phyloP scores from a whole-genome alignment of 2,113 vertebrate species.

The Gadus macrocephalus region DNA sequence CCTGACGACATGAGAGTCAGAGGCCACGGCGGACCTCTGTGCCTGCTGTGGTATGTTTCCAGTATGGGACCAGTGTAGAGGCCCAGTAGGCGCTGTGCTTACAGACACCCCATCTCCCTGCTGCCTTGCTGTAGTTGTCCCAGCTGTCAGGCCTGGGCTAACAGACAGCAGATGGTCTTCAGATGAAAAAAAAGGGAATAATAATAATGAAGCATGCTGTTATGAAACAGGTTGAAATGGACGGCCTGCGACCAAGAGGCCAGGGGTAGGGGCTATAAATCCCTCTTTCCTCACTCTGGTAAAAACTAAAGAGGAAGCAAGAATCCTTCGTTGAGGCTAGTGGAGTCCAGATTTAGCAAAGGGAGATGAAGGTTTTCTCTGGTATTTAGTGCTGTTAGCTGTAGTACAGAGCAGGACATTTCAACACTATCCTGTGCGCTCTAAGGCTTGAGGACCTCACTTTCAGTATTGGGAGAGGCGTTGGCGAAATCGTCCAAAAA shows the following conservation, averaged over 20 bases:
- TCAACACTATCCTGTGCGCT: too few relatives aligned
- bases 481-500: too few relatives aligned
- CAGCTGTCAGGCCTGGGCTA: conserved; percentile 29
- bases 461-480: too few relatives aligned
- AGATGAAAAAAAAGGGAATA: background rate
- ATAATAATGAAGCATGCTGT: conserved; percentile 39
- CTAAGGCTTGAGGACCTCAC: too few relatives aligned
- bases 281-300: background rate
- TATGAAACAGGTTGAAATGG: conserved; percentile 40
- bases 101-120: too few relatives aligned
- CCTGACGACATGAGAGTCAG: background rate
- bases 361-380: background rate
- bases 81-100: conserved; percentile 20
- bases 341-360: too few relatives aligned
- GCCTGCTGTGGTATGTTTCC: conserved; percentile 11
- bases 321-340: too few relatives aligned
- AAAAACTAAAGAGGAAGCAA: too few relatives aligned
- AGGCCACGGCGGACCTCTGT: conserved; percentile 2
- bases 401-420: too few relatives aligned
- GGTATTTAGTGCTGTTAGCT: background rate
- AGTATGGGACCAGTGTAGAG: background rate
- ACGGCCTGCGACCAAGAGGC: background rate
- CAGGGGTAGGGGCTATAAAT: background rate
- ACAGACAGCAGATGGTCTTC: conserved; percentile 32
- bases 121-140: conserved; percentile 13